A percentile compares a stretch with the other conserved stretches of the same genome.
Evolutionary conservation across 2,888 invertebrate species (phyloP).

Genomic region (Beris chalybata): DNA sequence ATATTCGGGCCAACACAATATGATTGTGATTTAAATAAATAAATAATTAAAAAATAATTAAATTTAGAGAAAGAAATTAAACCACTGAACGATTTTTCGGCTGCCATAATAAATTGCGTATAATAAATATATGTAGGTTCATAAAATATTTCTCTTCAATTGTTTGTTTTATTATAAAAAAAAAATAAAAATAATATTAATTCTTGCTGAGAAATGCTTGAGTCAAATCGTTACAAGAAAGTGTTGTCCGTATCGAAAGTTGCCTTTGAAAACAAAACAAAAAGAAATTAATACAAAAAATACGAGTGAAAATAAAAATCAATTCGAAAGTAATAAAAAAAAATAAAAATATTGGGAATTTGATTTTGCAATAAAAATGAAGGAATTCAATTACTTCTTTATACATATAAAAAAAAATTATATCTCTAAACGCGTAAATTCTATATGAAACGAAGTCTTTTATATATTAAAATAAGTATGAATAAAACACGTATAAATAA

Average conservation of each 20-base stretch:
- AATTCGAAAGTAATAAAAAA: not conserved
- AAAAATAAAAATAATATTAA: no score
- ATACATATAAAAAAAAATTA: no score
- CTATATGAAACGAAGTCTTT: not conserved
- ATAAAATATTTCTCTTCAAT: not conserved
- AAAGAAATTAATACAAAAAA: not conserved
- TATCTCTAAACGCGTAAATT: not conserved
- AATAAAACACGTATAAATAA: not conserved
- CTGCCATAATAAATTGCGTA: not conserved
- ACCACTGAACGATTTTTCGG: not conserved
- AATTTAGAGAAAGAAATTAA: not conserved
- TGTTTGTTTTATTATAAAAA: no score
- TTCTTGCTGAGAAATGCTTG: no score
- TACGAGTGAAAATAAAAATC: conserved; percentile 3
- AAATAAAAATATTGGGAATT: not conserved
- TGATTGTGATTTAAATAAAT: not conserved
- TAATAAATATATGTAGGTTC: not conserved
- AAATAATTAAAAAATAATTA: not conserved
- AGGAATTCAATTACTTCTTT: conserved; percentile 9
- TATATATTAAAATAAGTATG: not conserved
- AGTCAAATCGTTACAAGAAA: no score
- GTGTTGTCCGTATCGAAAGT: conserved; percentile 1
- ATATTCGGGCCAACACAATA: not conserved
- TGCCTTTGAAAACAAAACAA: conserved; percentile 5
- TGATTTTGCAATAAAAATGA: conserved; percentile 4